A percentile compares a stretch with the other conserved stretches of the same genome.
Conservation (phyloP, 1,140 invertebrate genomes). For the Oreohelix idahoensis region DNA sequence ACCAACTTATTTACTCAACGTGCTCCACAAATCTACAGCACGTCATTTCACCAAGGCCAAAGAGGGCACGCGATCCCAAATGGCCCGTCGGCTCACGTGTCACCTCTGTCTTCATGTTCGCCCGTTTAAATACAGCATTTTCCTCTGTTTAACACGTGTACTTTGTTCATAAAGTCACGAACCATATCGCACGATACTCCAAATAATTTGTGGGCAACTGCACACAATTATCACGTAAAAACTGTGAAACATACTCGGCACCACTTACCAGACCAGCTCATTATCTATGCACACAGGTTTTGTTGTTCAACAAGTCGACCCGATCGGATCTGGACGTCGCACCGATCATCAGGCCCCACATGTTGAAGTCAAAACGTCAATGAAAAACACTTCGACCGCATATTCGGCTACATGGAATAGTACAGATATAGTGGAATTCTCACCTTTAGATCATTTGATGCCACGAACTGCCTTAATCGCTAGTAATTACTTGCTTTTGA, state of each 20-base stretch:
- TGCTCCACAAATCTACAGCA: too few species aligned
- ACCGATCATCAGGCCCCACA: conserved; percentile 23
- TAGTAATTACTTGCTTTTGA: conserved; percentile 3
- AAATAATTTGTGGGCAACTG: neutral
- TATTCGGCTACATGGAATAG: conserved; percentile 2
- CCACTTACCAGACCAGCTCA: conserved; percentile 28
- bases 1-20: too few species aligned
- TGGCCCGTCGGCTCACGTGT: conserved; percentile 22
- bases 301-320: conserved; percentile 39
- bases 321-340: neutral
- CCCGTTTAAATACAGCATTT: neutral
- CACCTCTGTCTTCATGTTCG: neutral
- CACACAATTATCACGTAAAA: neutral
- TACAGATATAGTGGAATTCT: conserved; percentile 25
- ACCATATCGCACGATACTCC: neutral
- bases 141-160: neutral
- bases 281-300: conserved; percentile 45
- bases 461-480: neutral
- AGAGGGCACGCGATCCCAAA: conserved; percentile 32
- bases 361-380: conserved; percentile 45
- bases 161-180: too few species aligned
- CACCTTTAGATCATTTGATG: conserved; percentile 38
- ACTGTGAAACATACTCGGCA: conserved; percentile 11
- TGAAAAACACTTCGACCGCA: conserved; percentile 27
- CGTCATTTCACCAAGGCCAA: conserved; percentile 24